A percentile compares a stretch with the other conserved stretches of the same genome.
phyloP scores from a whole-genome alignment of 2,888 invertebrate genomes.

The Pycnomerus fuliginosus region DNA sequence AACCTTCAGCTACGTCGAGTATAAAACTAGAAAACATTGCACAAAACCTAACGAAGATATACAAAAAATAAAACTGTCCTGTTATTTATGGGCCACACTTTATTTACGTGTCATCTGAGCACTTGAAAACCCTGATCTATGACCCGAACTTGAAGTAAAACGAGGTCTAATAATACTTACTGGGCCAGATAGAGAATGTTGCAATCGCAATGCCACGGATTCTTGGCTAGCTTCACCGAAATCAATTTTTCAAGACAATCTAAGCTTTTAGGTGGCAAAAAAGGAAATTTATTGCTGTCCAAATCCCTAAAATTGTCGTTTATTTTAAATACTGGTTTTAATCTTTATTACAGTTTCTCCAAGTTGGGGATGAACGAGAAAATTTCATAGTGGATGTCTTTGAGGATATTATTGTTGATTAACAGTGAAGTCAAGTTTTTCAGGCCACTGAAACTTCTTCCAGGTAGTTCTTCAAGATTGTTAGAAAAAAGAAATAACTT shows the following conservation, averaged over 20 bases:
- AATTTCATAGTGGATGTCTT: slow-evolving; percentile 62
- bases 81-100: too few relatives aligned
- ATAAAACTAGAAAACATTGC: too few relatives aligned
- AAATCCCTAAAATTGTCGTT: slow-evolving; percentile 73
- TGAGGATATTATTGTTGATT: slow-evolving; percentile 70
- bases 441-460: slow-evolving; percentile 63
- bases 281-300: slow-evolving; percentile 72
- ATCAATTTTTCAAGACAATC: slow-evolving; percentile 64
- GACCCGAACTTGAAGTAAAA: too few relatives aligned
- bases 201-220: slow-evolving; percentile 83
- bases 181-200: slow-evolving; percentile 69
- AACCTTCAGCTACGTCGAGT: too few relatives aligned
- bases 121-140: neutral
- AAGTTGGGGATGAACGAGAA: slow-evolving; percentile 66
- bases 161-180: slow-evolving; percentile 59
- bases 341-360: slow-evolving; percentile 72
- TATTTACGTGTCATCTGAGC: neutral
- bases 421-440: slow-evolving; percentile 65
- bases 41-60: too few relatives aligned
- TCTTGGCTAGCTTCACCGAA: slow-evolving; percentile 70
- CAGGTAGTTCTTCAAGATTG: slow-evolving; percentile 62
- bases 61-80: too few relatives aligned
- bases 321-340: too few relatives aligned
- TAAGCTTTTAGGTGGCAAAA: slow-evolving; percentile 65
- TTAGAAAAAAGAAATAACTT: slow-evolving; percentile 70